Evolutionary conservation across 2,113 vertebrate species (phyloP).

Genomic region (Anseranas semipalmata): DNA sequence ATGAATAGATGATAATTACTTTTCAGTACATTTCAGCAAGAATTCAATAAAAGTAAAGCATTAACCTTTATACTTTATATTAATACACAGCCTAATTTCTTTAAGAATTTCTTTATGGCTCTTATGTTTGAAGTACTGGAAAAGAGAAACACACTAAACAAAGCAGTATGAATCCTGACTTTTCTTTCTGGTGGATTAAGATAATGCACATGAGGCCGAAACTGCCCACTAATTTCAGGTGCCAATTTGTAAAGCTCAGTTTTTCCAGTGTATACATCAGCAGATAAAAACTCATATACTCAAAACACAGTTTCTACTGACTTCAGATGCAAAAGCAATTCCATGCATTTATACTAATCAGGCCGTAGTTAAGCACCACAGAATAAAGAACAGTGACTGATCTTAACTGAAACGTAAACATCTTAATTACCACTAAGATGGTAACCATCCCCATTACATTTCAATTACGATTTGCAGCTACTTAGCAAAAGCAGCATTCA

Average conservation of each 20-base stretch:
- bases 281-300: neutral
- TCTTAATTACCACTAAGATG: neutral
- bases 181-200: neutral
- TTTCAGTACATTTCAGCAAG: neutral
- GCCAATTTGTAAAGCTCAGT: neutral
- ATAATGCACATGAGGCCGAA: neutral
- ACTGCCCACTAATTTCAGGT: neutral
- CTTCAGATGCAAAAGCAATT: neutral
- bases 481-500: neutral
- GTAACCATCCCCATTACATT: neutral
- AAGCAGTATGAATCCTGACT: neutral
- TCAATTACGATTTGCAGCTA: neutral
- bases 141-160: neutral
- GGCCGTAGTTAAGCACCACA: neutral
- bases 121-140: neutral
- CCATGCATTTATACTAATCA: neutral
- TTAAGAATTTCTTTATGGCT: neutral
- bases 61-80: neutral
- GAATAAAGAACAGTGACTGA: neutral
- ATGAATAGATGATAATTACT: neutral
- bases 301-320: neutral
- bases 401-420: neutral
- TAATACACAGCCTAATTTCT: neutral
- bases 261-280: neutral
- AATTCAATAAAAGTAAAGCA: neutral